Evolutionary conservation across 2,113 vertebrate genomes (phyloP).

Genomic region (Pithys albifrons): DNA sequence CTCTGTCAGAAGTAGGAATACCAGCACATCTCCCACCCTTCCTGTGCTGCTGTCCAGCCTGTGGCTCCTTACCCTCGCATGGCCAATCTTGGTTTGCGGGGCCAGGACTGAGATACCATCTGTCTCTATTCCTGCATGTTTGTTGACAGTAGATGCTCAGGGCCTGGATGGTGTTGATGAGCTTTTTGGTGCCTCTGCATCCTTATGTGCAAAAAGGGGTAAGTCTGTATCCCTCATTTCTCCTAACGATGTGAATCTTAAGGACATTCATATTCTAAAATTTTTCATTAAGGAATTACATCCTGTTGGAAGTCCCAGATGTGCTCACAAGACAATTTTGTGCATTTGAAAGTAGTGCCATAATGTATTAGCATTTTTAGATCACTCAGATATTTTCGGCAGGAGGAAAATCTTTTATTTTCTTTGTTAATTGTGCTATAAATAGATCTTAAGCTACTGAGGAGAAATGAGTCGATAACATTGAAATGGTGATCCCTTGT

Average conservation of each 20-base stretch:
- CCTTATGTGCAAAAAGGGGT: background rate
- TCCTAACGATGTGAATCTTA: background rate
- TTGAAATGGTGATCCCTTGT: slow-evolving; percentile 20
- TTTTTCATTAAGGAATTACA: slow-evolving; percentile 1
- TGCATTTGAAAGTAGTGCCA: slow-evolving; percentile 8
- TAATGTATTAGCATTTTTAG: slow-evolving; percentile 42
- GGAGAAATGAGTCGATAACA: background rate
- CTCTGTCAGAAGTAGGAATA: background rate
- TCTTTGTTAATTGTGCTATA: slow-evolving; percentile 39
- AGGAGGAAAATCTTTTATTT: slow-evolving; percentile 19
- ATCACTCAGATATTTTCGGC: slow-evolving; percentile 15
- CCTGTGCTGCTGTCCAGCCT: background rate
- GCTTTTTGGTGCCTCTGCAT: background rate
- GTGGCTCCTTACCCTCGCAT: background rate
- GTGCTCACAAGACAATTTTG: background rate
- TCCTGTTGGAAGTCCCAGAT: background rate
- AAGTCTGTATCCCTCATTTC: background rate
- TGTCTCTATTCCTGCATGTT: background rate
- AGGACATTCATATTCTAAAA: background rate
- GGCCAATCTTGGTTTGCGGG: background rate
- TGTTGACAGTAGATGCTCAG: background rate
- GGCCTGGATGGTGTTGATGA: background rate
- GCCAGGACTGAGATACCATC: background rate
- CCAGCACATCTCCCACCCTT: background rate
- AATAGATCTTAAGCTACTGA: slow-evolving; percentile 27